Conservation (phyloP, 2,113 vertebrate species). For the Cephalopholis sonnerati region DNA sequence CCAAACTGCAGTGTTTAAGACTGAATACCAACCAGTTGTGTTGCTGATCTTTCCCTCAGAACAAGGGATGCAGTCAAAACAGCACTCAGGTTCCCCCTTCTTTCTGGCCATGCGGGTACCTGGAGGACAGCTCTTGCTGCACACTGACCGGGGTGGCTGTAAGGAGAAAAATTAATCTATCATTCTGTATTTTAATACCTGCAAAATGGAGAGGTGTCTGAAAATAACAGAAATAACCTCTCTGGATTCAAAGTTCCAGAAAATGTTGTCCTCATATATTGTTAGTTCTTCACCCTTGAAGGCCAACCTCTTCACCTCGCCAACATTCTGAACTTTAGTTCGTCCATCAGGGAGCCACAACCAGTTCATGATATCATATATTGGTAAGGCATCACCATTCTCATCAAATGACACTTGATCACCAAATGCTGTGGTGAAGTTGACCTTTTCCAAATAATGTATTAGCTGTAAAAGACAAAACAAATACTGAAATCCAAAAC, state of each 20-base stretch:
- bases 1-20: background rate
- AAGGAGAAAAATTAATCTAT: background rate
- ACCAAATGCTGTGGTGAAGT: conserved; percentile 79
- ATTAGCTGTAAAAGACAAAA: conserved; percentile 59
- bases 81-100: conserved; percentile 83
- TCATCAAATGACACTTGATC: conserved; percentile 81
- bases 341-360: conserved; percentile 66
- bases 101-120: conserved; percentile 81
- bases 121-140: conserved; percentile 83
- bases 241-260: conserved; percentile 72
- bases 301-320: conserved; percentile 68
- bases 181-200: too few relatives aligned
- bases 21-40: conserved; percentile 66
- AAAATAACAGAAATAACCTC: conserved; percentile 40
- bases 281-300: conserved; percentile 63
- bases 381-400: conserved; percentile 80
- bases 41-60: conserved; percentile 82
- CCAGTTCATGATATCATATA: conserved; percentile 85
- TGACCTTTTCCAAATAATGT: conserved; percentile 77
- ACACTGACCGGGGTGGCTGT: conserved; percentile 64
- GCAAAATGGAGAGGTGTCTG: too few relatives aligned
- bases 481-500: too few relatives aligned
- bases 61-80: conserved; percentile 86
- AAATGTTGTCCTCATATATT: conserved; percentile 74
- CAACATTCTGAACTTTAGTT: conserved; percentile 67